Evolutionary conservation across 2,113 vertebrate species (phyloP), one percentile per base, ranked within the genome.

Genomic region (Myiagra hebetior): DNA sequence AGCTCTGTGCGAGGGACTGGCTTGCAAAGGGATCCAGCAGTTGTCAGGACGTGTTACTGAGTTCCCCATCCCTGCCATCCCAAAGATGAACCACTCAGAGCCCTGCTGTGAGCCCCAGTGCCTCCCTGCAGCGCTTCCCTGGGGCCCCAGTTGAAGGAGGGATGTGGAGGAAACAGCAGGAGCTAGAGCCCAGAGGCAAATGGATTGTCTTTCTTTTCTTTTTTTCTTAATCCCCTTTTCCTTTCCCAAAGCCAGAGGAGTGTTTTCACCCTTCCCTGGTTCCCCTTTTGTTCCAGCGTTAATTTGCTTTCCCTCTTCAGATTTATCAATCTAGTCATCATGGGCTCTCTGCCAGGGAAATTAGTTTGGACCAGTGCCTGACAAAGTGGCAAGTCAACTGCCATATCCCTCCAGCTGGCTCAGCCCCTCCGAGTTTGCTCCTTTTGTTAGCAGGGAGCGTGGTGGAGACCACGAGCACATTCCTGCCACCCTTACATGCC

Each of bases 291-390:
- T 96, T 96, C 92, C 96, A 87, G 96, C 31, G 41, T 91, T 96
- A 96, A 97, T 97, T 98, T 95, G 97, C 96, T 97, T 96, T 97
- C 96, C 91, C 89, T 96, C 95, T 97, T 95, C 91, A 89, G 95
- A 93, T 97, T 96, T 97, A 98, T 98, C 97, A 97, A 97, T 94
- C 97, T 42, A 95, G 91, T 96, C 97, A 98, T 97, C 96, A 7
- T 74, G 47, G 96, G 96, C 97, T 57, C 62, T 55, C 78, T 96
- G 97, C 97, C 97, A 96, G 96, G 91, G 97, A 97, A 96, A 97
- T 97, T 96, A 97, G 97, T 80, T 96, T 98, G 97, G 97, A 95
- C 72, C 84, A 41, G 30, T 92, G 97, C 97, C 97, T 93, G 91
- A 95, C 95, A 94, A 96, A 97, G 97, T 96, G 97, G 94, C 97